Percentiles rank a stretch among this genome's conserved stretches.
These are phyloP conservation scores for Nephrotoma flavescens DNA, from an alignment of 2,888 invertebrate genomes.

Conservation along the genomic window DNA sequence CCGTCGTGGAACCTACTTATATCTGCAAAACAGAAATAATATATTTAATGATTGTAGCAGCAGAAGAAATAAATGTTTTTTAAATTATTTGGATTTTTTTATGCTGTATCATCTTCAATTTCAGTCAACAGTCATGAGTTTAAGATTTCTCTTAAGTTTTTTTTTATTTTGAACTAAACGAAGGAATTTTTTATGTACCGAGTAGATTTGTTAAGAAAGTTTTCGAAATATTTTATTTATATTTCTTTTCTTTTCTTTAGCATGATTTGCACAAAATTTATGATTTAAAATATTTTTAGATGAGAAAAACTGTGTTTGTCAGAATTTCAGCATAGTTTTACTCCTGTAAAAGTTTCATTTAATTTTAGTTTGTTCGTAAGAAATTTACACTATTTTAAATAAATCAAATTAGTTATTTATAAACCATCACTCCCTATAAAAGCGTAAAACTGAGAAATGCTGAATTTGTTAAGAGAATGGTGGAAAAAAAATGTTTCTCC, in stretches of 20 bases:
- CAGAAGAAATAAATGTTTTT: neutral
- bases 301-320: neutral
- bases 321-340: neutral
- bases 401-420: neutral
- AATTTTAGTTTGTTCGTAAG: no score
- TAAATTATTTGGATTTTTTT: neutral
- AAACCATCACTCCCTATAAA: neutral
- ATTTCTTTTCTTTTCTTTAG: neutral
- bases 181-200: neutral
- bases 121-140: neutral
- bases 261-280: neutral
- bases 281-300: neutral
- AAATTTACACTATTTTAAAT: neutral
- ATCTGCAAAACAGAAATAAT: neutral
- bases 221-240: neutral
- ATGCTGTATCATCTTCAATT: neutral
- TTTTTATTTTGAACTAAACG: neutral
- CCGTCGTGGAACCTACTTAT: neutral
- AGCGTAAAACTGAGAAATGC: neutral
- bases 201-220: neutral
- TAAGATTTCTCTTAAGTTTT: neutral
- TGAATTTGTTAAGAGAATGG: no score
- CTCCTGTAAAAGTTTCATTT: neutral
- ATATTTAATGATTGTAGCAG: neutral
- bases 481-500: no score